phyloP scores from a whole-genome alignment of 2,113 vertebrate species.

The Epinephelus cyanopodus region DNA sequence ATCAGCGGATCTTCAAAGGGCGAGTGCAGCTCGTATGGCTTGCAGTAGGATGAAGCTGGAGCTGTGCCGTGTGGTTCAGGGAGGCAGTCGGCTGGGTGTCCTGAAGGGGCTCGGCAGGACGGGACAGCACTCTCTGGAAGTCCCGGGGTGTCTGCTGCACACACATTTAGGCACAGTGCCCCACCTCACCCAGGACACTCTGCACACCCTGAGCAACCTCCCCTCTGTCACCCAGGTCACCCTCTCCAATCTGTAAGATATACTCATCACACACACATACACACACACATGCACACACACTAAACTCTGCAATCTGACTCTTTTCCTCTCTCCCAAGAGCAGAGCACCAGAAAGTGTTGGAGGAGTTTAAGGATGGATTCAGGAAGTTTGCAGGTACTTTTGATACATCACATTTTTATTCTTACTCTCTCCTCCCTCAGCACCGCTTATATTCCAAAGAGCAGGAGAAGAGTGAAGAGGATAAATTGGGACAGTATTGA shows the following conservation, averaged over 20 bases:
- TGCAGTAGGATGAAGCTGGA: conserved; percentile 86
- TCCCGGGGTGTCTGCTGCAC: conserved; percentile 93
- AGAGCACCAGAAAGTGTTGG: conserved; percentile 94
- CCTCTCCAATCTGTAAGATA: conserved; percentile 88
- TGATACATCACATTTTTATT: neutral
- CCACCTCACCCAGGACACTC: conserved; percentile 91
- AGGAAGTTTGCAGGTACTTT: conserved; percentile 92
- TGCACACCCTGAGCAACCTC: conserved; percentile 83
- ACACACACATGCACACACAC: neutral
- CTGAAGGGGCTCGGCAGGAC: conserved; percentile 86
- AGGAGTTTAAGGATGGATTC: conserved; percentile 93
- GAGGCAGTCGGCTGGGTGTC: conserved; percentile 88
- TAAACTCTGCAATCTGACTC: neutral
- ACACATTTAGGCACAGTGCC: conserved; percentile 91
- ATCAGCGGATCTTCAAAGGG: neutral
- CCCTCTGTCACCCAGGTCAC: conserved; percentile 90
- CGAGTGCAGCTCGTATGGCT: conserved; percentile 25
- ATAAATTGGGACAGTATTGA: neutral
- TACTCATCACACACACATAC: neutral
- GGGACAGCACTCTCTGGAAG: conserved; percentile 81
- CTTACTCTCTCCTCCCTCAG: neutral
- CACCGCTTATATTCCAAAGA: neutral
- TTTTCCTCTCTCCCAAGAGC: conserved; percentile 80
- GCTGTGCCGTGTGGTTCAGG: conserved; percentile 84
- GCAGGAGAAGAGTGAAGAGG: neutral